phyloP scores from a whole-genome alignment of 1,140 invertebrate species.

The Orchesella cincta region DNA sequence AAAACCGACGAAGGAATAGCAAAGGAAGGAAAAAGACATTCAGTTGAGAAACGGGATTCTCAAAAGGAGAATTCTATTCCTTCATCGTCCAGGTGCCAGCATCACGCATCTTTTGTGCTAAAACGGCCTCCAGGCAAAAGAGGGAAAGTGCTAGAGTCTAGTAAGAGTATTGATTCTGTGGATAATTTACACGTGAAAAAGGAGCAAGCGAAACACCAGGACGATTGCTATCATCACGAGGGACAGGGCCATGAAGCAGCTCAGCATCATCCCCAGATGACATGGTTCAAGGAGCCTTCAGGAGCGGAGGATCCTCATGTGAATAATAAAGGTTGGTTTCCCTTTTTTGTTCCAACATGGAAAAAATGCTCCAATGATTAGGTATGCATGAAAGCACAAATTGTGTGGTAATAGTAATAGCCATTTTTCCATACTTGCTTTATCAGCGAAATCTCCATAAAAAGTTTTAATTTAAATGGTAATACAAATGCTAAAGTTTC shows the following conservation, averaged over 20 bases:
- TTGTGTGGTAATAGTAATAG: neutral
- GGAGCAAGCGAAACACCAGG: neutral
- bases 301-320: constrained; percentile 35
- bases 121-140: neutral
- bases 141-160: neutral
- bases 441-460: neutral
- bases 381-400: neutral
- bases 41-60: neutral
- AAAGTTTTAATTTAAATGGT: constrained; percentile 25
- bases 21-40: neutral
- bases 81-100: constrained; percentile 19
- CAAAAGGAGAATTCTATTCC: constrained; percentile 19
- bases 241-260: neutral
- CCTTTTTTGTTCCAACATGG: too few species aligned
- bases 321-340: constrained; percentile 35
- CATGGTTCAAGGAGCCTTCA: constrained; percentile 42
- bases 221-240: neutral
- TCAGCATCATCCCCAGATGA: constrained; percentile 31
- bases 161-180: neutral
- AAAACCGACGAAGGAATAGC: neutral
- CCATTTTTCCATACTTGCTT: neutral
- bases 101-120: constrained; percentile 12
- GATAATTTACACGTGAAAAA: neutral
- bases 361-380: neutral
- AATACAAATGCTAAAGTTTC: too few species aligned